A percentile compares a stretch with the other conserved stretches of the same genome.
phyloP scores from a whole-genome alignment of 2,888 invertebrate genomes.

The Psylliodes chrysocephalus region DNA sequence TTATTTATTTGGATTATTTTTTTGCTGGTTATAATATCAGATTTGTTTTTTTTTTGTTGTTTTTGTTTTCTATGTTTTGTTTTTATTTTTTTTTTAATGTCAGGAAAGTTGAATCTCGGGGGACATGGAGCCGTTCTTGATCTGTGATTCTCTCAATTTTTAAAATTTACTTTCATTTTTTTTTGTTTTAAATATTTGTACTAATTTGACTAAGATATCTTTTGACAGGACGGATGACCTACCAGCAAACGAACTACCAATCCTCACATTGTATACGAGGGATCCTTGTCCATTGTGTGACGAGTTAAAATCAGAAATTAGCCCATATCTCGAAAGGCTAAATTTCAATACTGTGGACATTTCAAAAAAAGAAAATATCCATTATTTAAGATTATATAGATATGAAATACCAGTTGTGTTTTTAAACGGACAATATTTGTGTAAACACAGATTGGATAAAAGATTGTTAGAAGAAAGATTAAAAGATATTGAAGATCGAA shows the following conservation, averaged over 20 bases:
- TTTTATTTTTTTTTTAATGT: too few relatives aligned
- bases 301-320: conserved; percentile 75
- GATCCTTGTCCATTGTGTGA: conserved; percentile 86
- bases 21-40: too few relatives aligned
- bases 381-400: conserved; percentile 78
- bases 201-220: conserved; percentile 20
- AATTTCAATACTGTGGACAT: conserved; percentile 81
- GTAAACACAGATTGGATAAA: conserved; percentile 77
- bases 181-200: too few relatives aligned
- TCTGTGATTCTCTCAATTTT: too few relatives aligned
- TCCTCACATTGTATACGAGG: conserved; percentile 84
- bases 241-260: conserved; percentile 65
- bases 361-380: conserved; percentile 75
- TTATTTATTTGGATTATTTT: too few relatives aligned
- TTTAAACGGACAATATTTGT: conserved; percentile 82
- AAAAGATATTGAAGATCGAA: conserved; percentile 36
- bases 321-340: conserved; percentile 70
- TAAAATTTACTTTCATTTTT: too few relatives aligned
- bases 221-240: conserved; percentile 65
- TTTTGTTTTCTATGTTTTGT: too few relatives aligned
- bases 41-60: too few relatives aligned
- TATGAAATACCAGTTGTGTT: conserved; percentile 91
- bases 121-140: too few relatives aligned
- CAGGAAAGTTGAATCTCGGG: too few relatives aligned
- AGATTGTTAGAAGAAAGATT: conserved; percentile 63